Evolutionary conservation across 2,797 vertebrate species (phyloP).

Genomic region (Tangara arthus): DNA sequence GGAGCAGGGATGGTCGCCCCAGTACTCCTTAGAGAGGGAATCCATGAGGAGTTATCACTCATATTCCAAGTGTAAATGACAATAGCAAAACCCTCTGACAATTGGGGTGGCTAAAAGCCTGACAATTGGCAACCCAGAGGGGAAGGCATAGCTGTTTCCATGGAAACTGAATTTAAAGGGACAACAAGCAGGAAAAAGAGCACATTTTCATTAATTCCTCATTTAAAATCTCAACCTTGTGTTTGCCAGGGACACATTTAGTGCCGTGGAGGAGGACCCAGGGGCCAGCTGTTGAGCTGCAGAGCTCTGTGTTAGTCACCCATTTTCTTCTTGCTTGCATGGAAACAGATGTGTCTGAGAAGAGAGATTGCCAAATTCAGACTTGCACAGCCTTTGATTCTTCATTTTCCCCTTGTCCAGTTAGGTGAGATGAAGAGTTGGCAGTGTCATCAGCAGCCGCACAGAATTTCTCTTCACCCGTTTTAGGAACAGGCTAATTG

Average conservation of each 20-base stretch:
- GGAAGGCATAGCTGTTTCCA: slow-evolving; percentile 16
- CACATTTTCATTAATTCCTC: slow-evolving; percentile 35
- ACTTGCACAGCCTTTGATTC: background rate
- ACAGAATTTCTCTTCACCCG: rapidly evolving
- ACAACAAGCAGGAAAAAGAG: slow-evolving; percentile 11
- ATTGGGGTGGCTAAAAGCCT: background rate
- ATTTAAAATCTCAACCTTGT: slow-evolving; percentile 26
- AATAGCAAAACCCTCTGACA: background rate
- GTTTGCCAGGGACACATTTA: slow-evolving; percentile 8
- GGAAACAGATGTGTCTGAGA: background rate
- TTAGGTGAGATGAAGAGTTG: background rate
- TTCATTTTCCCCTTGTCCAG: rapidly evolving
- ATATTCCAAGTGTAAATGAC: background rate
- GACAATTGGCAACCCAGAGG: background rate
- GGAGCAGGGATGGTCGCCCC: background rate
- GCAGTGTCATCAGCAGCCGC: background rate
- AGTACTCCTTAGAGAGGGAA: background rate
- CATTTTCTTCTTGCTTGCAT: background rate
- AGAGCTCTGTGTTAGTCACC: background rate
- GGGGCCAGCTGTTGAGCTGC: background rate
- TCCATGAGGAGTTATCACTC: background rate
- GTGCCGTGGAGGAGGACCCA: background rate
- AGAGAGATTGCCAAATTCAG: background rate
- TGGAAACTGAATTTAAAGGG: slow-evolving; percentile 50
- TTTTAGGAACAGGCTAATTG: background rate